These are phyloP conservation scores for Eurystomus gularis DNA, from an alignment of 2,113 vertebrate genomes.

Conservation along the genomic window DNA sequence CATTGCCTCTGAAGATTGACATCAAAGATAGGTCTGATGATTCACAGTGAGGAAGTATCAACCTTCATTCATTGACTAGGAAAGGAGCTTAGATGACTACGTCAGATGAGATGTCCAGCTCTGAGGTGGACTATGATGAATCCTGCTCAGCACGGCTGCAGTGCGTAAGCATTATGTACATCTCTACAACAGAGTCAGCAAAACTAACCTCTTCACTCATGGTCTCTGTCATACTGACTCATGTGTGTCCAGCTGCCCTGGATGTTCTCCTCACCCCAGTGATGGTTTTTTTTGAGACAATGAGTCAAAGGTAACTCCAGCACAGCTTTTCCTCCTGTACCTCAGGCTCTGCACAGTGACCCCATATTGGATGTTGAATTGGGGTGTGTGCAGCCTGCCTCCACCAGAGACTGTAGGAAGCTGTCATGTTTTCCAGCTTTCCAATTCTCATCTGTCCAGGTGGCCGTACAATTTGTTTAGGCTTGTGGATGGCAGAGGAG, in stretches of 20 bases:
- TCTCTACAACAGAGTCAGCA: not conserved
- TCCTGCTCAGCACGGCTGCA: not conserved
- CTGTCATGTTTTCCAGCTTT: not conserved
- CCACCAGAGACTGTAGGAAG: not conserved
- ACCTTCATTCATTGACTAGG: not conserved
- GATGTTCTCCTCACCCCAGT: not conserved
- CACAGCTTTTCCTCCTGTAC: not conserved
- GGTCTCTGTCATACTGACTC: not conserved
- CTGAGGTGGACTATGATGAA: not conserved
- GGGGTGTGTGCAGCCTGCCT: not conserved
- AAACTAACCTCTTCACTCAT: not conserved
- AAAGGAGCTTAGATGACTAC: not conserved
- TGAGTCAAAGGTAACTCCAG: not conserved
- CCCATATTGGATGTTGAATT: accelerated
- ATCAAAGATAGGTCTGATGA: not conserved
- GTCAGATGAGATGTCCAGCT: not conserved
- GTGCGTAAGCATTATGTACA: accelerated
- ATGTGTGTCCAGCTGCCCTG: not conserved
- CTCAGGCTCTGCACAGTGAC: not conserved
- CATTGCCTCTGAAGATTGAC: not conserved
- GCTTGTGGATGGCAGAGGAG: not conserved
- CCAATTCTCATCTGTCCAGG: not conserved
- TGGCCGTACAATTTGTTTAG: not conserved
- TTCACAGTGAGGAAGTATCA: not conserved
- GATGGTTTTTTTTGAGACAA: not conserved